Evolutionary conservation across 2,888 invertebrate genomes (phyloP).

Genomic region (Cistogaster globosa): DNA sequence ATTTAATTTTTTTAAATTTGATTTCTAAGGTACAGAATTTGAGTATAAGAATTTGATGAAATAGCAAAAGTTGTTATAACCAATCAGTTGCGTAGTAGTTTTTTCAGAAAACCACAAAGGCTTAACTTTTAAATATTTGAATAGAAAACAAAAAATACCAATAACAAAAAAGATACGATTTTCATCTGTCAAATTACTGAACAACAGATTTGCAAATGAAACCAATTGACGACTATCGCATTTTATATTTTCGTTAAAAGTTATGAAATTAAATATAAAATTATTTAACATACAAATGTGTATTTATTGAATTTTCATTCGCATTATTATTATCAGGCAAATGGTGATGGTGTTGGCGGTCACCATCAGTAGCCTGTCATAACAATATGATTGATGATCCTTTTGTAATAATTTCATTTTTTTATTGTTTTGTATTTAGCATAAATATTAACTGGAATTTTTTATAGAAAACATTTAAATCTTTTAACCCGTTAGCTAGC

Average conservation of each 20-base stretch:
- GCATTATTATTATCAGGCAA: conserved; percentile 38
- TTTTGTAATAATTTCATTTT: conserved; percentile 40
- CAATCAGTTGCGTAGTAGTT: too few relatives aligned
- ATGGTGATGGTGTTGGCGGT: conserved; percentile 45
- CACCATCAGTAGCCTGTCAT: conserved; percentile 62
- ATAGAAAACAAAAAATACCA: neutral
- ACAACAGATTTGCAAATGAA: conserved; percentile 19
- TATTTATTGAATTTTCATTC: conserved; percentile 35
- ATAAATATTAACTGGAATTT: conserved; percentile 22
- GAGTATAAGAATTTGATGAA: too few relatives aligned
- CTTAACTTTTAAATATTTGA: too few relatives aligned
- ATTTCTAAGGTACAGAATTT: too few relatives aligned
- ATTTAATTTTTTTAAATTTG: too few relatives aligned
- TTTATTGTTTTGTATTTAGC: conserved; percentile 27
- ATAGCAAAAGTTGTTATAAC: too few relatives aligned
- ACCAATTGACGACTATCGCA: neutral
- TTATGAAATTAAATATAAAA: conserved; percentile 60
- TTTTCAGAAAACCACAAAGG: too few relatives aligned
- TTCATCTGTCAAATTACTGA: conserved; percentile 22
- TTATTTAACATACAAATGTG: conserved; percentile 22
- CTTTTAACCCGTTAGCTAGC: conserved; percentile 28
- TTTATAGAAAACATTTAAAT: conserved; percentile 1
- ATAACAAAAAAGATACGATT: conserved; percentile 3
- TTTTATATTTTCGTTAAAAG: conserved; percentile 43
- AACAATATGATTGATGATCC: conserved; percentile 67